Conservation (phyloP, 2,113 vertebrate genomes). For the Oreochromis tanganicae region DNA sequence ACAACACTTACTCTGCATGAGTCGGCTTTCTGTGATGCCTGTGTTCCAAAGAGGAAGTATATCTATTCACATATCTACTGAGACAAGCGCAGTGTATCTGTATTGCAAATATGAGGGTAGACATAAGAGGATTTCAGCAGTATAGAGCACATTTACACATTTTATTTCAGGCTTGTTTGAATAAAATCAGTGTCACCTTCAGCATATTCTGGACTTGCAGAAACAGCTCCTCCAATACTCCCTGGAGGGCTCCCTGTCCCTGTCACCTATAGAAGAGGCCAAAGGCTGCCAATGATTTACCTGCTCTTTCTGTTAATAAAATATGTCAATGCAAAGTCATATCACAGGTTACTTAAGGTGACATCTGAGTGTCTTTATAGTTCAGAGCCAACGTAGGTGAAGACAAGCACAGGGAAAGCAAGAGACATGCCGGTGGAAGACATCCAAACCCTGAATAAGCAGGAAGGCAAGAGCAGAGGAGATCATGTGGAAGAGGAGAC, state of each 20-base stretch:
- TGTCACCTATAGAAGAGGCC: neutral
- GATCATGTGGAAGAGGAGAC: conserved; percentile 21
- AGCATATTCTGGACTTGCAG: neutral
- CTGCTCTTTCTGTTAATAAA: conserved; percentile 6
- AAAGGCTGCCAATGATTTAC: conserved; percentile 22
- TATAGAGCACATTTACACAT: neutral
- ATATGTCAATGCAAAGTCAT: conserved; percentile 5
- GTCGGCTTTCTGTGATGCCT: neutral
- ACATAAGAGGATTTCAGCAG: neutral
- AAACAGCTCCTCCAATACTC: neutral
- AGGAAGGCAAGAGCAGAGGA: conserved; percentile 20
- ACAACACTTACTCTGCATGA: neutral
- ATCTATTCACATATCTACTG: neutral
- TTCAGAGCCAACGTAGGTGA: neutral
- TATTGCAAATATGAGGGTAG: neutral
- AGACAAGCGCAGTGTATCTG: neutral
- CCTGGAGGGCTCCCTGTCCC: neutral
- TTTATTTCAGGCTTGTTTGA: neutral
- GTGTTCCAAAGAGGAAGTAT: neutral
- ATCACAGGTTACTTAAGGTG: neutral
- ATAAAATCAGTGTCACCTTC: neutral
- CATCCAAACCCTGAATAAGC: conserved; percentile 61
- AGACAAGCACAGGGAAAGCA: neutral
- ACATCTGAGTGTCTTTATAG: neutral
- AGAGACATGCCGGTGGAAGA: conserved; percentile 26